Conservation (phyloP, 2,888 invertebrate species). For the Ochropacha duplaris region DNA sequence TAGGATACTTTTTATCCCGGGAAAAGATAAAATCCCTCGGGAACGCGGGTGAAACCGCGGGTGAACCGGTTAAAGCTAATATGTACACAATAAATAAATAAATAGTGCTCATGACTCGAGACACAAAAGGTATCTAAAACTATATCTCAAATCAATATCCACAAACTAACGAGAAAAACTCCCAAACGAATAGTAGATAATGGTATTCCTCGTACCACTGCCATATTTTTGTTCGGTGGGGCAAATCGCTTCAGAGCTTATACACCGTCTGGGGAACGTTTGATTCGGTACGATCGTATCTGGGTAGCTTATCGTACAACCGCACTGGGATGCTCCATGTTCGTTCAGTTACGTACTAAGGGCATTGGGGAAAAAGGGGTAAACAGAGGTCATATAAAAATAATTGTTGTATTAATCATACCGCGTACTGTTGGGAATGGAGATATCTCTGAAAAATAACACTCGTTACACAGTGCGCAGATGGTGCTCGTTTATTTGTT, state of each 20-base stretch:
- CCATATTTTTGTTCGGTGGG: slow-evolving; percentile 61
- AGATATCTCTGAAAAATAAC: slow-evolving; percentile 1
- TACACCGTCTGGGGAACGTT: slow-evolving; percentile 64
- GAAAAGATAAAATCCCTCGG: no score
- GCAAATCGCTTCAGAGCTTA: slow-evolving; percentile 54
- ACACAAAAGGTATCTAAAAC: not conserved
- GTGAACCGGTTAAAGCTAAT: no score
- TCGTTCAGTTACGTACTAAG: slow-evolving; percentile 11
- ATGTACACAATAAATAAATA: no score
- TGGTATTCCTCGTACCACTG: slow-evolving; percentile 52
- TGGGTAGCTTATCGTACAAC: slow-evolving; percentile 46
- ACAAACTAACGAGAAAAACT: slow-evolving; percentile 47
- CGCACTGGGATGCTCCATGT: slow-evolving; percentile 16
- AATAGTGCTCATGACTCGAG: no score
- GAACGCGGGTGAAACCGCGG: no score
- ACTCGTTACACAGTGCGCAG: not conserved
- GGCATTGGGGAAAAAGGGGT: slow-evolving; percentile 15
- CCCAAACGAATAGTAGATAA: slow-evolving; percentile 67
- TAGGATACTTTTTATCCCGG: no score
- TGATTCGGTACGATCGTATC: slow-evolving; percentile 66
- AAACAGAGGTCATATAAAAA: slow-evolving; percentile 30
- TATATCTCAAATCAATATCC: slow-evolving; percentile 1
- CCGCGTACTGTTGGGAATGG: not conserved
- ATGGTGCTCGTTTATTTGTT: not conserved
- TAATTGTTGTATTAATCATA: slow-evolving; percentile 23